Percentiles rank a stretch among this genome's conserved stretches.
phyloP scores from a whole-genome alignment of 1,140 invertebrate genomes.

The Dendrolimus kikuchii region DNA sequence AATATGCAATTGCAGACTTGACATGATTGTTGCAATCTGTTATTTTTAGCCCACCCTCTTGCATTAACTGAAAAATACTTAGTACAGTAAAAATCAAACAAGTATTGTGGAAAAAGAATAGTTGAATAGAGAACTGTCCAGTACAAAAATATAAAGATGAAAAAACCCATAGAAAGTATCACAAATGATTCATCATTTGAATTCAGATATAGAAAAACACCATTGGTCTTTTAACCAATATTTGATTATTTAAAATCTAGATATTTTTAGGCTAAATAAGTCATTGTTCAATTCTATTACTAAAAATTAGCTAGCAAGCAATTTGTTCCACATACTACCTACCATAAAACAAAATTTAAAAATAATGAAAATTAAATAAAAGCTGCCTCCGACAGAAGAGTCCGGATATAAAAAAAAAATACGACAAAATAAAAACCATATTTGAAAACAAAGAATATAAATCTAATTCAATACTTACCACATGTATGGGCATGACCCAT shows the following conservation, averaged over 20 bases:
- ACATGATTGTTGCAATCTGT: conserved; percentile 97
- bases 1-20: conserved; percentile 91
- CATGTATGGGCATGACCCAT: conserved; percentile 93
- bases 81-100: conserved; percentile 12
- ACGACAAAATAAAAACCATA: not conserved
- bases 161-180: not conserved
- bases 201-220: too few relatives aligned
- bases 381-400: too few relatives aligned
- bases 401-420: not conserved
- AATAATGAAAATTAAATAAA: too few relatives aligned
- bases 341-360: too few relatives aligned
- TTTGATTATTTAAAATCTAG: too few relatives aligned
- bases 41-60: conserved; percentile 84
- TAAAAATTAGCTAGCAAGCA: too few relatives aligned
- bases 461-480: conserved; percentile 71
- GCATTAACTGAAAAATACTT: conserved; percentile 79
- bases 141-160: not conserved
- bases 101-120: not conserved
- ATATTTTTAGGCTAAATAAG: too few relatives aligned
- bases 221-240: too few relatives aligned
- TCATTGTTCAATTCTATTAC: too few relatives aligned
- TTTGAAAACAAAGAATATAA: not conserved
- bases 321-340: too few relatives aligned
- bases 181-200: too few relatives aligned
- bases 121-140: not conserved